A percentile compares a stretch with the other conserved stretches of the same genome.
These are phyloP conservation scores for Platysternon megacephalum DNA, from an alignment of 2,113 vertebrate genomes.

Conservation along the genomic window DNA sequence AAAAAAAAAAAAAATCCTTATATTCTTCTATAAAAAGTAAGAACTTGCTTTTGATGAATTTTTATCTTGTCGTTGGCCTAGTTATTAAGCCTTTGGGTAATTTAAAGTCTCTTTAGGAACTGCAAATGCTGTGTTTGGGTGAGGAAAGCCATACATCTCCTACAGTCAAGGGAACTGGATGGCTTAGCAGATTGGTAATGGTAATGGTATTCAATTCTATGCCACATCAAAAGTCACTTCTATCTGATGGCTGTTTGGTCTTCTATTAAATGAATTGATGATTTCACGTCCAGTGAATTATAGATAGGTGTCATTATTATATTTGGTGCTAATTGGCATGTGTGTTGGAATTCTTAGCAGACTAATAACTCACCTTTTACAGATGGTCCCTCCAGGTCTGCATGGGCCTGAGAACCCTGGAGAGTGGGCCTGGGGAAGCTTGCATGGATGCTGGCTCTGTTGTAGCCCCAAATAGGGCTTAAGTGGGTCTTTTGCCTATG, in stretches of 20 bases:
- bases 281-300: not conserved
- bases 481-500: not conserved
- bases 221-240: not conserved
- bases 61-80: not conserved
- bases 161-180: not conserved
- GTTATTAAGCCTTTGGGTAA: not conserved
- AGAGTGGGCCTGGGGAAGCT: not conserved
- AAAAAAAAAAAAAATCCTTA: not conserved
- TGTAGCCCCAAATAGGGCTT: not conserved
- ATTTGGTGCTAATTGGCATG: not conserved
- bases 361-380: not conserved
- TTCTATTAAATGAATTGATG: not conserved
- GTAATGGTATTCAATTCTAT: not conserved
- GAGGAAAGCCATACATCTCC: not conserved
- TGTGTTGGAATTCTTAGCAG: not conserved
- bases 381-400: not conserved
- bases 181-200: not conserved
- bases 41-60: not conserved
- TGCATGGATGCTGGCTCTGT: not conserved
- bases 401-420: not conserved
- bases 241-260: not conserved
- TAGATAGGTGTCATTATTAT: not conserved
- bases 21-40: not conserved
- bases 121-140: not conserved
- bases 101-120: not conserved